Evolutionary conservation across 2,888 invertebrate species (phyloP).

Genomic region (Athrips mouffetella): DNA sequence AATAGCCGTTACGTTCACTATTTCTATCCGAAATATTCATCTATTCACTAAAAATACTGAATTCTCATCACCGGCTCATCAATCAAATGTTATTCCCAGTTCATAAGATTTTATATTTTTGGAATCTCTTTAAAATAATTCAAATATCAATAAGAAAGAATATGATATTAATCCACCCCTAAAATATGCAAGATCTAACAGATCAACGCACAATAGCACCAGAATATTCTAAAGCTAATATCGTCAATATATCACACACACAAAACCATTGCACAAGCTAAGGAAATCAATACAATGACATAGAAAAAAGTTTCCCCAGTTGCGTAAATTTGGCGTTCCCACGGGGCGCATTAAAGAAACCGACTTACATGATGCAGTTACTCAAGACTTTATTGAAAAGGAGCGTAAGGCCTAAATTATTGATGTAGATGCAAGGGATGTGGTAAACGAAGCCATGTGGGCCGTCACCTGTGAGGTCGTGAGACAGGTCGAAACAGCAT

Average conservation of each 20-base stretch:
- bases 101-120: no score
- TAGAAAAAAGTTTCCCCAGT: constrained; percentile 57
- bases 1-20: no score
- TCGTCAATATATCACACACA: constrained; percentile 40
- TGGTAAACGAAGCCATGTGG: constrained; percentile 34
- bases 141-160: background rate
- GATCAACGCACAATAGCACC: constrained; percentile 6
- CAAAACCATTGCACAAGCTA: constrained; percentile 40
- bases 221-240: constrained; percentile 12
- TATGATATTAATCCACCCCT: background rate
- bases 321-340: constrained; percentile 63
- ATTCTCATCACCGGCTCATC: no score
- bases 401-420: background rate
- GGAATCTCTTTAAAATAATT: background rate
- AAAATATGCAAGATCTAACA: constrained; percentile 9
- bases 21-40: no score
- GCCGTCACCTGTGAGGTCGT: constrained; percentile 70
- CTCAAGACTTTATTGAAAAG: constrained; percentile 2
- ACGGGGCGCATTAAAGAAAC: constrained; percentile 40
- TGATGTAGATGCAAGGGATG: constrained; percentile 1
- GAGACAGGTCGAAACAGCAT: constrained; percentile 65
- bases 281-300: constrained; percentile 39
- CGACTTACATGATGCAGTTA: background rate
- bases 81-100: no score
- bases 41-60: no score